These are phyloP conservation scores for Balaeniceps rex DNA, from an alignment of 2,113 vertebrate genomes.

Conservation along the genomic window DNA sequence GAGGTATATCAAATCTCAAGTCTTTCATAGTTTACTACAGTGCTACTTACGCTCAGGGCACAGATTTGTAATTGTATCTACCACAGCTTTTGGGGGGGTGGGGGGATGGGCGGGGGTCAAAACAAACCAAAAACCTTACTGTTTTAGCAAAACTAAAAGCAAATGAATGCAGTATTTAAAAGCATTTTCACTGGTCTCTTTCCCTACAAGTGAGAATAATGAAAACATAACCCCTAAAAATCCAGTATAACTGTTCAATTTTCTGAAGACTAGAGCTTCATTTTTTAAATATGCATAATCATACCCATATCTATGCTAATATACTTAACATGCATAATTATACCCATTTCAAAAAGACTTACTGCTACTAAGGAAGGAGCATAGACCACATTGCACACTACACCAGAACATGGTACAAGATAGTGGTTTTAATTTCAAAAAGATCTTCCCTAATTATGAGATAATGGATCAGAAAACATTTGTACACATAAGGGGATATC, in stretches of 20 bases:
- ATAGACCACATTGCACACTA: not conserved
- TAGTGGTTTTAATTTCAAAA: not conserved
- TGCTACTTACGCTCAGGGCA: not conserved
- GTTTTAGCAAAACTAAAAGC: not conserved
- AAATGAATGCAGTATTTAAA: accelerated
- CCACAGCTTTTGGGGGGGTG: not conserved
- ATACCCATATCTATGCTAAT: not conserved
- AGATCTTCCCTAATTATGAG: not conserved
- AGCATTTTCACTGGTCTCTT: not conserved
- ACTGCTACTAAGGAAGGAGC: not conserved
- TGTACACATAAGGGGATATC: not conserved
- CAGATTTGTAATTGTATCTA: not conserved
- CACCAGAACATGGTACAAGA: not conserved
- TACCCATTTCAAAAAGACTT: not conserved
- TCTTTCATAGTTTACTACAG: not conserved
- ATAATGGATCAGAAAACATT: not conserved
- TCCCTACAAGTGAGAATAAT: not conserved
- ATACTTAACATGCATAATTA: not conserved
- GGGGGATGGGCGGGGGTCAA: too few relatives aligned
- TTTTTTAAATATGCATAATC: not conserved
- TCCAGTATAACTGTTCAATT: not conserved
- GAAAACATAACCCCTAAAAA: not conserved
- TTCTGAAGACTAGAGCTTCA: not conserved
- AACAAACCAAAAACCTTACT: too few relatives aligned
- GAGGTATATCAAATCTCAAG: not conserved